Evolutionary conservation across 2,113 vertebrate species (phyloP).

Genomic region (Gopherus evgoodei): DNA sequence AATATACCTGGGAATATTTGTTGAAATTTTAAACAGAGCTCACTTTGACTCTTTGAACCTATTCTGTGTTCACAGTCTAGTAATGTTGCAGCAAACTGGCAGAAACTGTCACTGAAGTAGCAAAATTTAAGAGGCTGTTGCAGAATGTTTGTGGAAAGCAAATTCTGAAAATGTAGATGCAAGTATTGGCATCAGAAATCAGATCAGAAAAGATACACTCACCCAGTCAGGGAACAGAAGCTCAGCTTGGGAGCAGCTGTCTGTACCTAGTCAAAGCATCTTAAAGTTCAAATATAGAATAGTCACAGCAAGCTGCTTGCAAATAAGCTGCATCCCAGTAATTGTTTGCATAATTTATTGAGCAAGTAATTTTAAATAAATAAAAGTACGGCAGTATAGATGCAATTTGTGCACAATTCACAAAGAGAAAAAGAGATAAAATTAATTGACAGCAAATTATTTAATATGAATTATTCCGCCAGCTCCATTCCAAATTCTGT

Average conservation of each 20-base stretch:
- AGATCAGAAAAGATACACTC: background rate
- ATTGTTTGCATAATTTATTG: background rate
- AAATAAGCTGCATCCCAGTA: background rate
- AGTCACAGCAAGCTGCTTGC: background rate
- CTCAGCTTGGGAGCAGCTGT: background rate
- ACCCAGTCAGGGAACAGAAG: accelerated
- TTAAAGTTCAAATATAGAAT: background rate
- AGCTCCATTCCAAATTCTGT: constrained; percentile 55
- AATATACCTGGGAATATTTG: background rate
- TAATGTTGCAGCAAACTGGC: background rate
- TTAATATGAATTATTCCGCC: constrained; percentile 55
- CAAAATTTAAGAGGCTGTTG: constrained; percentile 8
- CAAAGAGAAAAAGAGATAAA: constrained; percentile 34
- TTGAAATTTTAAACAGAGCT: background rate
- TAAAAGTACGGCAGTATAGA: background rate
- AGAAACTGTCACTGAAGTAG: background rate
- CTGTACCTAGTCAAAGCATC: background rate
- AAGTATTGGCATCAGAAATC: constrained; percentile 38
- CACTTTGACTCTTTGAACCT: background rate
- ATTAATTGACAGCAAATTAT: constrained; percentile 57
- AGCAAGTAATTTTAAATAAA: background rate
- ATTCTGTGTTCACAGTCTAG: background rate
- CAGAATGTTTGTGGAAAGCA: constrained; percentile 21
- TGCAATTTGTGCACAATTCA: constrained; percentile 26
- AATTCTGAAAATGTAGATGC: constrained; percentile 28